These are phyloP conservation scores for Parnassius mnemosyne DNA, from an alignment of 2,888 invertebrate genomes.

Conservation along the genomic window DNA sequence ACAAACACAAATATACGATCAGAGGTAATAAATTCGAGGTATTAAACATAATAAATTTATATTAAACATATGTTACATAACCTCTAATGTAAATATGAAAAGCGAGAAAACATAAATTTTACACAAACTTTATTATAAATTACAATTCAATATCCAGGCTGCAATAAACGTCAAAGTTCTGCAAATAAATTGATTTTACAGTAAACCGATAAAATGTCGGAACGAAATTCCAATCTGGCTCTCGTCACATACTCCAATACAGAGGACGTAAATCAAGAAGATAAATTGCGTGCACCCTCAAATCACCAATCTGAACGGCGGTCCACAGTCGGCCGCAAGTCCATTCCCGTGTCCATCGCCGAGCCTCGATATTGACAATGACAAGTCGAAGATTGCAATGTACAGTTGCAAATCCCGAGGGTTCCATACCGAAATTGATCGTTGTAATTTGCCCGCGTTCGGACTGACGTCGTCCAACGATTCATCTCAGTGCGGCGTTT, in stretches of 20 bases:
- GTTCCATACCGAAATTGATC: constrained; percentile 61
- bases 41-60: too few relatives aligned
- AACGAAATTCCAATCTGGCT: constrained; percentile 18
- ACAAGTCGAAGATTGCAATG: constrained; percentile 73
- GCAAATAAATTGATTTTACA: constrained; percentile 7
- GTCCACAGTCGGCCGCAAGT: constrained; percentile 16
- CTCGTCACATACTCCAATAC: constrained; percentile 15
- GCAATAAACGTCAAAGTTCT: neutral
- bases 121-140: neutral
- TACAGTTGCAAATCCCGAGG: constrained; percentile 58
- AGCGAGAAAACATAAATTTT: too few relatives aligned
- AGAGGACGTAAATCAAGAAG: constrained; percentile 24
- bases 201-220: constrained; percentile 13
- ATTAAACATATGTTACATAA: too few relatives aligned
- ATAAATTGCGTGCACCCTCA: constrained; percentile 34
- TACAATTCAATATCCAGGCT: neutral
- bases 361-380: constrained; percentile 50
- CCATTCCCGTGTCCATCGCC: constrained; percentile 42
- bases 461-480: constrained; percentile 46
- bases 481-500: constrained; percentile 40
- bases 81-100: too few relatives aligned
- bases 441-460: constrained; percentile 65
- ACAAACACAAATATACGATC: too few relatives aligned
- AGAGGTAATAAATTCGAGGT: too few relatives aligned
- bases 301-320: constrained; percentile 36